A percentile compares a stretch with the other conserved stretches of the same genome.
These are phyloP conservation scores for Sipha flava DNA, from an alignment of 1,140 invertebrate genomes.

Conservation along the genomic window DNA sequence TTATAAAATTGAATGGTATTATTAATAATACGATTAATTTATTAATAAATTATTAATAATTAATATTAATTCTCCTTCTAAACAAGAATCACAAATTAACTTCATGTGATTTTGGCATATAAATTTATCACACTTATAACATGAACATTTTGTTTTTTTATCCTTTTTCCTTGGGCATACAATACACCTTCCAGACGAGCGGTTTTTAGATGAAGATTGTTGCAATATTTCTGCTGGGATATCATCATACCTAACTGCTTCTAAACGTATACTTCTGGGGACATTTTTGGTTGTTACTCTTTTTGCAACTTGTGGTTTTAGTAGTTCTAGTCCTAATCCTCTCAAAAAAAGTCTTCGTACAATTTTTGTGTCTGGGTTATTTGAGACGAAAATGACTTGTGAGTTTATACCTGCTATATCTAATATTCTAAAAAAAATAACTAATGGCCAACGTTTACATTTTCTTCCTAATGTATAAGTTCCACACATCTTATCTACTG, in stretches of 20 bases:
- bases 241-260: background rate
- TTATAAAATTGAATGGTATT: too few species aligned
- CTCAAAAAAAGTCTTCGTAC: background rate
- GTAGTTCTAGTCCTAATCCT: background rate
- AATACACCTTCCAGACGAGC: background rate
- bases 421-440: constrained; percentile 39
- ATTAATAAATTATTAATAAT: too few species aligned
- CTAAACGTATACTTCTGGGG: background rate
- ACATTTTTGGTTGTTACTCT: background rate
- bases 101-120: background rate
- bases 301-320: background rate
- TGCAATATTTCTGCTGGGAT: background rate
- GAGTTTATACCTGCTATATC: constrained; percentile 42
- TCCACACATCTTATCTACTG: constrained; percentile 40
- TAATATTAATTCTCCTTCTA: background rate
- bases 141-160: background rate
- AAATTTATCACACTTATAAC: background rate
- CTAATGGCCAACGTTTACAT: constrained; percentile 40
- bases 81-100: background rate
- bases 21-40: too few species aligned
- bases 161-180: background rate
- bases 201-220: background rate
- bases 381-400: background rate
- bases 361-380: background rate
- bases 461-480: constrained; percentile 36